These are phyloP conservation scores for Drosophila incognita DNA, from an alignment of 2,888 invertebrate genomes.

Conservation along the genomic window DNA sequence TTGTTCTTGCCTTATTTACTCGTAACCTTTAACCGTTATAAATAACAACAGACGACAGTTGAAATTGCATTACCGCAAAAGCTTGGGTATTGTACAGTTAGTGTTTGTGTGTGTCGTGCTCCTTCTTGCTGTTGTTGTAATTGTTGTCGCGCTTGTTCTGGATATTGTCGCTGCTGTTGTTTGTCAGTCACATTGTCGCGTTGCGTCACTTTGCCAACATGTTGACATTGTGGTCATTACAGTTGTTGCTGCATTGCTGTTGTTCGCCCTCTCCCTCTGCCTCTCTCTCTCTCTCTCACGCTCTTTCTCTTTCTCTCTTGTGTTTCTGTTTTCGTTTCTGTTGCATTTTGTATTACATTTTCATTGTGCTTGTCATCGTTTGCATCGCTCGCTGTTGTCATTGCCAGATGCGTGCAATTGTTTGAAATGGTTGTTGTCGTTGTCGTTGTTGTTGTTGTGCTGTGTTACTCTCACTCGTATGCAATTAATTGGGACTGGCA, in stretches of 20 bases:
- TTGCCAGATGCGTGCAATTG: conserved; percentile 31
- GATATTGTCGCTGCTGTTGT: conserved; percentile 8
- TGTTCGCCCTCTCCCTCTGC: neutral
- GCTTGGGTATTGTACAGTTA: conserved; percentile 13
- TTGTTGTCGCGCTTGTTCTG: conserved; percentile 1
- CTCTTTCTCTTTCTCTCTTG: neutral
- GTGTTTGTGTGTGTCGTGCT: conserved; percentile 3
- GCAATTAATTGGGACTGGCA: conserved; percentile 55
- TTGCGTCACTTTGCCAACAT: conserved; percentile 12
- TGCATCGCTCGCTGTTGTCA: conserved; percentile 23
- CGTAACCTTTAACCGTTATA: too few relatives aligned
- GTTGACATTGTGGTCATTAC: conserved; percentile 51
- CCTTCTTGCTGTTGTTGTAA: conserved; percentile 15
- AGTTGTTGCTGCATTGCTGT: conserved; percentile 13
- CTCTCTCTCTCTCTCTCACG: neutral
- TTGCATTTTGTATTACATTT: conserved; percentile 39
- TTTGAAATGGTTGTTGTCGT: conserved; percentile 20
- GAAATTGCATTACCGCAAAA: conserved; percentile 16
- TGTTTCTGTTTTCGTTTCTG: conserved; percentile 28
- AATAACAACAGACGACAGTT: neutral
- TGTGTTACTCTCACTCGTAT: conserved; percentile 37
- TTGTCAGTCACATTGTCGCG: conserved; percentile 20
- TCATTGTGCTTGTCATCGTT: conserved; percentile 40
- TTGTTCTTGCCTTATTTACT: too few relatives aligned
- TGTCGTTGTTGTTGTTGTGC: conserved; percentile 1